These are phyloP conservation scores for Drosophila merina DNA, from an alignment of 2,888 invertebrate species.

Conservation along the genomic window DNA sequence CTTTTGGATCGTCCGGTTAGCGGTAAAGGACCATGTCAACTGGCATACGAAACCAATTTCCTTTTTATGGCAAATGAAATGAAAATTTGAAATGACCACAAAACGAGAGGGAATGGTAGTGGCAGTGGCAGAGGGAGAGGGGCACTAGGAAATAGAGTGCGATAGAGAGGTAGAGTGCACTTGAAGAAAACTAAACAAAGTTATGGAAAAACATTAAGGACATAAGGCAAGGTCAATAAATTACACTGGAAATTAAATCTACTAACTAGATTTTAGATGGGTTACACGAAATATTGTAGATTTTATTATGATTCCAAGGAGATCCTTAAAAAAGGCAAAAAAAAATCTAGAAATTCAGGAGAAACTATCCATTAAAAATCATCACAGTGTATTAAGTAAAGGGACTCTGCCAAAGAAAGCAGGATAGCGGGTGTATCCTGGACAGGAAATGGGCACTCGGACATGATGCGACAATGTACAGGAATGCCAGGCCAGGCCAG, in stretches of 20 bases:
- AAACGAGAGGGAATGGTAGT: constrained; percentile 40
- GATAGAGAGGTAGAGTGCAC: constrained; percentile 5
- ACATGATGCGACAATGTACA: constrained; percentile 59
- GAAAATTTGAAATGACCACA: constrained; percentile 80
- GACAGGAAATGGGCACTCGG: constrained; percentile 56
- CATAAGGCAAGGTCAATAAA: neutral
- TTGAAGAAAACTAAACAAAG: constrained; percentile 17
- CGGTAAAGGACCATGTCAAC: constrained; percentile 53
- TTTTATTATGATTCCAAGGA: no score
- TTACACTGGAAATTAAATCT: no score
- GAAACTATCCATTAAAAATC: neutral
- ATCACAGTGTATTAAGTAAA: neutral
- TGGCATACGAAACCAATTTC: constrained; percentile 76
- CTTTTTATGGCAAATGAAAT: constrained; percentile 80
- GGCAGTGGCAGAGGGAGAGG: constrained; percentile 6
- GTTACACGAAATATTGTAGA: no score
- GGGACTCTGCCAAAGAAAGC: neutral
- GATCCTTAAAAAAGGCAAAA: neutral
- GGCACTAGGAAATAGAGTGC: neutral
- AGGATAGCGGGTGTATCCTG: constrained; percentile 30
- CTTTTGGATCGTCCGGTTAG: constrained; percentile 4
- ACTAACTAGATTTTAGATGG: no score
- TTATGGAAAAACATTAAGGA: neutral
- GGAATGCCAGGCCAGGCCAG: neutral
- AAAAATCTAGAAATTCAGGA: neutral